phyloP scores from a whole-genome alignment of 2,888 invertebrate genomes.

The Prosapia bicincta region DNA sequence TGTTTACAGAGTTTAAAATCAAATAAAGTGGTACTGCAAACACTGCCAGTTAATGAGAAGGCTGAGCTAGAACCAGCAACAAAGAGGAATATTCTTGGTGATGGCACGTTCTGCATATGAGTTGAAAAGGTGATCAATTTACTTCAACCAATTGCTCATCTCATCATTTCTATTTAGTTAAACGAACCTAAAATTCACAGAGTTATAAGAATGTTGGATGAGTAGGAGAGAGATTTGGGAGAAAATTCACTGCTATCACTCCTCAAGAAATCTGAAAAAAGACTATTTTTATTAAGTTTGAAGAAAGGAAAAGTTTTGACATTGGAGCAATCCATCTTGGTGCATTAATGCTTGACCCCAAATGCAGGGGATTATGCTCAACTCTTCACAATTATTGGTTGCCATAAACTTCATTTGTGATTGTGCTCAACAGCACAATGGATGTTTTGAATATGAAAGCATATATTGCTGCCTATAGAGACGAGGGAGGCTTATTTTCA shows the following conservation, averaged over 20 bases:
- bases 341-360: slow-evolving; percentile 18
- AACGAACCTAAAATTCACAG: slow-evolving; percentile 25
- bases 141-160: too few relatives aligned
- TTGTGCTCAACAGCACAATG: not conserved
- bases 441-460: not conserved
- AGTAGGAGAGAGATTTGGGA: not conserved
- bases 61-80: slow-evolving; percentile 5
- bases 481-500: not conserved
- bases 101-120: slow-evolving; percentile 25
- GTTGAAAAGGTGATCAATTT: slow-evolving; percentile 19
- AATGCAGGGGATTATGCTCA: too few relatives aligned
- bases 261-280: slow-evolving; percentile 12
- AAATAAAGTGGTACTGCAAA: slow-evolving; percentile 22
- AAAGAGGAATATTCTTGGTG: slow-evolving; percentile 20
- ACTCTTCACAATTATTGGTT: too few relatives aligned
- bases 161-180: slow-evolving; percentile 22
- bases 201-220: slow-evolving; percentile 9
- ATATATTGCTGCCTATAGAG: slow-evolving; percentile 10
- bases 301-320: slow-evolving; percentile 17
- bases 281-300: slow-evolving; percentile 9
- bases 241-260: slow-evolving; percentile 13
- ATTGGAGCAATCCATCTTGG: slow-evolving; percentile 22
- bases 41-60: slow-evolving; percentile 18
- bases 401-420: slow-evolving; percentile 14
- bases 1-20: slow-evolving; percentile 20